Evolutionary conservation across 2,113 vertebrate genomes (phyloP), one percentile per base, ranked within the genome.

Genomic region (Pitta sordida): DNA sequence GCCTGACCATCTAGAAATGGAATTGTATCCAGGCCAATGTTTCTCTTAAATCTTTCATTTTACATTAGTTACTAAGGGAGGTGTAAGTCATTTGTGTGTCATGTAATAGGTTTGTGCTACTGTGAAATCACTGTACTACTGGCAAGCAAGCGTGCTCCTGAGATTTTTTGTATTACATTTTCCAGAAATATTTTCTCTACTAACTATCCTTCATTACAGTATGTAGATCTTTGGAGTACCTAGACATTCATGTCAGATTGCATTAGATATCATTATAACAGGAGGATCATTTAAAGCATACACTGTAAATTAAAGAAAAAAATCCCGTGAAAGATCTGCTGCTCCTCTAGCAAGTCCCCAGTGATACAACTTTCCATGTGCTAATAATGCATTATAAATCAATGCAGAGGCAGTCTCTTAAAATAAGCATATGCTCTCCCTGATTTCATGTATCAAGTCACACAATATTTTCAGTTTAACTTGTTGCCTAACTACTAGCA

Each of bases 401-500:
- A 93, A 56, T 3, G 3, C 34, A 84, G 62, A 83, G 36, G 36
- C 44, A 93, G 29, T 21, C 52, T 60, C 34, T 83, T 83, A 88
- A 94, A 86, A 68, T 86, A 89, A 91, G 76, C 65, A 64, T 68
- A 27, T 67, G 60, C 71, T 96, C 53, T 69, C 65, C 34, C 60
- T 67, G 46, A 91, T 95, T 89, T 85, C 71, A 95, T 79, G 77
- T 80, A 89, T 86, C 71, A 88, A 95, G 60, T 89, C 91, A 82
- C 92, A 94, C 64, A 90, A 58, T 91, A 90, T 95, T 95, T 96
- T 89, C 76, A 90, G 71, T 94, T 96, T 91, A 94, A 95, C 77
- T 91, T 91, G 92, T 97, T 97, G 95, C 97, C 95, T 96, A 90
- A 96, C 95, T 91, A 96, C 92, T 88, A 92, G 88, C 86, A 96